Conservation (phyloP, 2,797 vertebrate genomes). For the Chelidonichthys spinosus region DNA sequence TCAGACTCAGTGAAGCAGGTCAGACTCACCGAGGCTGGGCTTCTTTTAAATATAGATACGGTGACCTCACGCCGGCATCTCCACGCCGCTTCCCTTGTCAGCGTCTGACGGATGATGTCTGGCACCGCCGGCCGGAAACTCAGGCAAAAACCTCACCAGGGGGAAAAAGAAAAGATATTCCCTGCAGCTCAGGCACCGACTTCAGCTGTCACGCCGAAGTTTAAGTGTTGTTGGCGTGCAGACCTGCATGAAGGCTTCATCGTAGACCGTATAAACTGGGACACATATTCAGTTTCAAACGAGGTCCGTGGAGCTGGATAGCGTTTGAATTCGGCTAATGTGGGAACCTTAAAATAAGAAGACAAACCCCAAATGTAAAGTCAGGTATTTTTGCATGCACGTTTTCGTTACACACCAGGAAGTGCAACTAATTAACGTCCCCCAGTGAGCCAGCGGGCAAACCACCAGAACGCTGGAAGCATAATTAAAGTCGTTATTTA, state of each 20-base stretch:
- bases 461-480: neutral
- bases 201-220: neutral
- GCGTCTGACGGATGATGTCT: constrained; percentile 32
- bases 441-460: neutral
- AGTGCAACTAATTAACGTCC: neutral
- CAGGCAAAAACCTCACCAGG: constrained; percentile 14
- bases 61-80: constrained; percentile 39
- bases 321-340: neutral
- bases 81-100: constrained; percentile 9
- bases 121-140: constrained; percentile 12
- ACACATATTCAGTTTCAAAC: no score
- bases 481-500: neutral
- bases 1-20: constrained; percentile 52
- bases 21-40: constrained; percentile 41
- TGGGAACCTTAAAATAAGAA: neutral
- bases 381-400: neutral
- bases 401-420: neutral
- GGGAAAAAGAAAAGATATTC: constrained; percentile 8
- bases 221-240: neutral
- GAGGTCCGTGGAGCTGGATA: neutral
- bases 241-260: neutral
- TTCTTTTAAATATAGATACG: constrained; percentile 62
- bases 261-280: no score
- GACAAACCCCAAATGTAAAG: neutral
- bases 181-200: constrained; percentile 1